A percentile compares a stretch with the other conserved stretches of the same genome.
Conservation (phyloP, 2,888 invertebrate species). For the Adelognathus sp. region DNA sequence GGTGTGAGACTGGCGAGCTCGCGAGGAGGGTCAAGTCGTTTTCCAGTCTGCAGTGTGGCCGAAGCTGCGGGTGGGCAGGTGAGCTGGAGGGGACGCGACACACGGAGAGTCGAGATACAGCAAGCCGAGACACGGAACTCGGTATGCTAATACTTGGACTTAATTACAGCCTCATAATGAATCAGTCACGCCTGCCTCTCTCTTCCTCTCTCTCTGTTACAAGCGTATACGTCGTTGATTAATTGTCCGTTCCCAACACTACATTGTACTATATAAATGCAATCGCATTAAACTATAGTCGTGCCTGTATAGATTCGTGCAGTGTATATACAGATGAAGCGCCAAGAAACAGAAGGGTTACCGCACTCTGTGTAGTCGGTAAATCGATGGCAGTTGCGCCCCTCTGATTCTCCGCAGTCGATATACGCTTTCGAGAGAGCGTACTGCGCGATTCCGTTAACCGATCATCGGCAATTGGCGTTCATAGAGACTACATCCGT, state of each 20-base stretch:
- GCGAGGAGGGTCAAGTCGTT: constrained; percentile 45
- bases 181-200: constrained; percentile 73
- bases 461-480: constrained; percentile 5
- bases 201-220: constrained; percentile 50
- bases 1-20: background rate
- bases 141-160: constrained; percentile 76
- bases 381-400: no score
- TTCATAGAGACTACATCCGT: background rate
- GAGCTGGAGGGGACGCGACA: background rate
- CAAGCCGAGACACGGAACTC: constrained; percentile 50
- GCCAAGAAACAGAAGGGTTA: no score
- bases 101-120: no score
- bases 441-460: background rate
- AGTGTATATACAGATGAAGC: background rate
- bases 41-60: constrained; percentile 40
- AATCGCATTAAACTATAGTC: background rate
- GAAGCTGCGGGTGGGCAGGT: constrained; percentile 53
- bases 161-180: constrained; percentile 78
- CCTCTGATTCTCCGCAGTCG: no score
- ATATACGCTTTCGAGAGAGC: background rate
- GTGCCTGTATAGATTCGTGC: background rate
- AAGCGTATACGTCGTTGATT: constrained; percentile 70
- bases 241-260: constrained; percentile 66
- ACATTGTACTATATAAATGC: constrained; percentile 8
- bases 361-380: no score